Evolutionary conservation across 2,797 vertebrate species (phyloP).

Genomic region (Neosilurus hyrtlii): DNA sequence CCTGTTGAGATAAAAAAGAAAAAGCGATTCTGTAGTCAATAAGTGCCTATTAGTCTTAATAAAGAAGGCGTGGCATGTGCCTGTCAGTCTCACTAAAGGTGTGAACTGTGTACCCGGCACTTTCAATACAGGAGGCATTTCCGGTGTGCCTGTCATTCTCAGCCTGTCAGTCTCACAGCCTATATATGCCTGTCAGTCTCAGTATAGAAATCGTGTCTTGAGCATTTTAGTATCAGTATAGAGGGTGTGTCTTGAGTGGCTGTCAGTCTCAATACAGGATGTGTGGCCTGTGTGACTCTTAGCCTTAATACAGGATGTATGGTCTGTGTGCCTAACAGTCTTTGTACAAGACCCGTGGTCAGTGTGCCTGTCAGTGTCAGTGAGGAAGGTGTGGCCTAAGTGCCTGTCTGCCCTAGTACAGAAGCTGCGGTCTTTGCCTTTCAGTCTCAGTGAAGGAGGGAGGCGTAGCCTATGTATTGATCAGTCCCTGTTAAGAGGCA

Average conservation of each 20-base stretch:
- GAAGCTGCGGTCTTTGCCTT: too few species aligned
- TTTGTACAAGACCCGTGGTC: too few species aligned
- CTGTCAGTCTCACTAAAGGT: neutral
- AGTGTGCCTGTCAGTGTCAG: neutral
- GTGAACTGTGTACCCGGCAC: neutral
- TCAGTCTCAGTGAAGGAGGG: neutral
- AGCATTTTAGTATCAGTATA: neutral
- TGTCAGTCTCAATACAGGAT: neutral
- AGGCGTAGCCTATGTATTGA: neutral
- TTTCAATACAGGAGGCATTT: too few species aligned
- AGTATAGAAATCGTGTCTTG: neutral
- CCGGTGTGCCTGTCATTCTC: neutral
- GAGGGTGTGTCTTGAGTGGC: neutral
- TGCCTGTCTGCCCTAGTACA: too few species aligned
- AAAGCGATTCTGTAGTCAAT: neutral
- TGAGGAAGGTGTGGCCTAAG: neutral
- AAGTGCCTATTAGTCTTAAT: neutral
- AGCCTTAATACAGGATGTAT: neutral
- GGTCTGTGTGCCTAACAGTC: neutral
- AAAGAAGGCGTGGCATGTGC: neutral
- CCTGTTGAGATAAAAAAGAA: slow-evolving; percentile 54
- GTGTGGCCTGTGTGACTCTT: neutral
- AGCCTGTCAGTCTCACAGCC: neutral
- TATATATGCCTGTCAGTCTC: neutral
- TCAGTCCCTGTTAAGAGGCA: neutral